Conservation (phyloP, 2,113 vertebrate species). For the Bothrops jararaca region DNA sequence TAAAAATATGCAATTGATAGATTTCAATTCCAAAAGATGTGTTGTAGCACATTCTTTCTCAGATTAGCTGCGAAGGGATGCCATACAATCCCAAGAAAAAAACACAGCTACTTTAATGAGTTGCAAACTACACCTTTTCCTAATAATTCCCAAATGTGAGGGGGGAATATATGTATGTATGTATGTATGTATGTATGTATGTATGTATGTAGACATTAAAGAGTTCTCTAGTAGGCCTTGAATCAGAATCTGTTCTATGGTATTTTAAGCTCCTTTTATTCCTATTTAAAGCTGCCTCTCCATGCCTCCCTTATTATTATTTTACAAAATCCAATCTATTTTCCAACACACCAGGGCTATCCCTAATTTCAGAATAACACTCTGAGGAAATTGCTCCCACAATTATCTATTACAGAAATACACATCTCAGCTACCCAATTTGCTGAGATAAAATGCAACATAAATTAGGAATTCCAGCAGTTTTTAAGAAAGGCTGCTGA, state of each 20-base stretch:
- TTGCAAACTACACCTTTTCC: not conserved
- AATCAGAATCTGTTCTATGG: not conserved
- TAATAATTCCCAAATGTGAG: not conserved
- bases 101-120: not conserved
- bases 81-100: not conserved
- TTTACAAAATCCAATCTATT: not conserved
- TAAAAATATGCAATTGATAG: not conserved
- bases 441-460: not conserved
- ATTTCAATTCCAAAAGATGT: not conserved
- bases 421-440: constrained; percentile 3
- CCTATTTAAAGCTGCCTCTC: not conserved
- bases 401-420: not conserved
- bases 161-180: too few relatives aligned
- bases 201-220: not conserved
- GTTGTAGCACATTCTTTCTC: not conserved
- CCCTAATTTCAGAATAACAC: not conserved
- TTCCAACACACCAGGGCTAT: not conserved
- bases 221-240: not conserved
- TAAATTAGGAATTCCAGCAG: constrained; percentile 41
- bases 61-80: not conserved
- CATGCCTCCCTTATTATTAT: not conserved
- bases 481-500: constrained; percentile 39
- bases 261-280: not conserved
- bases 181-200: too few relatives aligned
- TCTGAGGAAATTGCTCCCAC: constrained; percentile 1